These are phyloP conservation scores for Acarapis woodi DNA, from an alignment of 1,140 invertebrate genomes.

Conservation along the genomic window DNA sequence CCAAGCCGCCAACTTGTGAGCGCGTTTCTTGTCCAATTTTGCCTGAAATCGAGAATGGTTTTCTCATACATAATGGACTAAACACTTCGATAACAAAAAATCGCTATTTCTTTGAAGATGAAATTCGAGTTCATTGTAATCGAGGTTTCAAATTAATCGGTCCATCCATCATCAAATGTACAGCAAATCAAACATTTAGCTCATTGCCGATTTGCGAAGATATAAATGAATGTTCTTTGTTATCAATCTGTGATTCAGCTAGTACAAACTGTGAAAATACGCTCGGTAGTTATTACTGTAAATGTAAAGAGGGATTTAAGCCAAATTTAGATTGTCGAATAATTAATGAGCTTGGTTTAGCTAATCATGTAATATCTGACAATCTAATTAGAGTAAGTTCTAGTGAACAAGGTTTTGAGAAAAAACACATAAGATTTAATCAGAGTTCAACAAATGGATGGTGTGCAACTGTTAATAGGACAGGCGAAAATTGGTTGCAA, in stretches of 20 bases:
- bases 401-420: conserved; percentile 44
- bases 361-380: conserved; percentile 60
- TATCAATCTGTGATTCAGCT: conserved; percentile 48
- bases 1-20: conserved; percentile 55
- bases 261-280: conserved; percentile 74
- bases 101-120: conserved; percentile 52
- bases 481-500: conserved; percentile 51
- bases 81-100: neutral
- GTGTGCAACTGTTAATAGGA: conserved; percentile 55
- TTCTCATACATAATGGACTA: conserved; percentile 11
- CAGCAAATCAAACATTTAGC: conserved; percentile 49
- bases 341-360: conserved; percentile 54
- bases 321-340: conserved; percentile 63
- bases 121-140: conserved; percentile 67
- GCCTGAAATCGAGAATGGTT: conserved; percentile 27
- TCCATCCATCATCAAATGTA: conserved; percentile 59
- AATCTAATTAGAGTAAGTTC: conserved; percentile 56
- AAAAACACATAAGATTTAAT: conserved; percentile 36
- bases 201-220: conserved; percentile 56
- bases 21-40: conserved; percentile 47
- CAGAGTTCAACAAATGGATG: conserved; percentile 60
- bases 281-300: conserved; percentile 65
- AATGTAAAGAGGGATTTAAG: conserved; percentile 50
- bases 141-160: conserved; percentile 56
- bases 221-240: conserved; percentile 64